Percentiles rank a stretch among this genome's conserved stretches.
Conservation (phyloP, 2,797 vertebrate genomes). For the Etheostoma perlongum region DNA sequence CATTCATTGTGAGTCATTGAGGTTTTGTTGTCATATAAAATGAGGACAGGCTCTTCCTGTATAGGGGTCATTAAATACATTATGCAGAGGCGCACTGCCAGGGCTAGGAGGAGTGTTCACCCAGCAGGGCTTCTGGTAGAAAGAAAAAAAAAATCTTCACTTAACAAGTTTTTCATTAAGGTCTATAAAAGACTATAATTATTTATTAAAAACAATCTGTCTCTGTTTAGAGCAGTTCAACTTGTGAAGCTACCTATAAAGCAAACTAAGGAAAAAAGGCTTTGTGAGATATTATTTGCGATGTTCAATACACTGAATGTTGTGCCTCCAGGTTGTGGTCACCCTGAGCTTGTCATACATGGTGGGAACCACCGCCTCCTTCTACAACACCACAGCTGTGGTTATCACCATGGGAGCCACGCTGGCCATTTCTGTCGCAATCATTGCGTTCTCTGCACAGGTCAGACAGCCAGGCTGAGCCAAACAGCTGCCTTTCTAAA, state of each 20-base stretch:
- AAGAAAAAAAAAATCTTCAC: too few relatives aligned
- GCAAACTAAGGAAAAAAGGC: not conserved
- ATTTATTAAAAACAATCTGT: not conserved
- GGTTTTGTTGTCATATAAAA: conserved; percentile 11
- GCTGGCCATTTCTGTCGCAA: conserved; percentile 84
- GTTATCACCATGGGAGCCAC: conserved; percentile 90
- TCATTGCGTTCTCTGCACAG: conserved; percentile 90
- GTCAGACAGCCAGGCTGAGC: conserved; percentile 65
- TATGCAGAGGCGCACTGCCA: not conserved
- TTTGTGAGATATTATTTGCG: too few relatives aligned
- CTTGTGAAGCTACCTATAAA: not conserved
- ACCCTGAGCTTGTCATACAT: conserved; percentile 91
- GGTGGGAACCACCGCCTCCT: conserved; percentile 92
- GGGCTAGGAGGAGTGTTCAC: not conserved
- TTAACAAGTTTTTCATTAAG: too few relatives aligned
- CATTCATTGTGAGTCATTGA: not conserved
- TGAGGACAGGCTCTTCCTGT: conserved; percentile 15
- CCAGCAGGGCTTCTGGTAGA: too few relatives aligned
- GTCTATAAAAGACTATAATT: not conserved
- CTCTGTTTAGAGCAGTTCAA: not conserved
- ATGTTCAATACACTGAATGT: not conserved
- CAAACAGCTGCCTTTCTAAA: not conserved
- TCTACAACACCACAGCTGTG: conserved; percentile 87
- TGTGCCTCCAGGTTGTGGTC: conserved; percentile 82
- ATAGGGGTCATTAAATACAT: not conserved